Base-by-base conservation (phyloP, 2,888 invertebrate species). In the Tanytarsus gracilentus region DNA sequence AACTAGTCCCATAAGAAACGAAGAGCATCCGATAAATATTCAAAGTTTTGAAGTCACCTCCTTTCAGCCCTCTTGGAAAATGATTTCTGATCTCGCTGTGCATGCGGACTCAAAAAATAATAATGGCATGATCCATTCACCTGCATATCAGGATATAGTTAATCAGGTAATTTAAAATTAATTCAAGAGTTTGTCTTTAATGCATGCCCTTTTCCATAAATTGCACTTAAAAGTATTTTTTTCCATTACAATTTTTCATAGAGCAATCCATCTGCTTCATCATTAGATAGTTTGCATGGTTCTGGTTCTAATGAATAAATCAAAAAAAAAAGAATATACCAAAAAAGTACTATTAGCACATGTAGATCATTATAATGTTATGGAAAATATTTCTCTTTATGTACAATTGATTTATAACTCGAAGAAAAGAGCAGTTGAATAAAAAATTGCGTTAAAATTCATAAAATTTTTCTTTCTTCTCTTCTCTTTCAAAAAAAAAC, bases 21-120 rank as follows among this genome's bases (percentile, higher is more conserved):
- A 91, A 75, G 92, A 91, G 75, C 87, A 89, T 62, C 89, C 89
- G 1, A 78, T 88, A 62, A 87, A 91, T 62, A 83, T 90, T 71
- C 88, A 90, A 69, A 86, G 90, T 39, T 79, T 96, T 62, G 96
- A 97, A 76, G 82, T 82, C 68, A 81, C 81, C 63, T 92, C 94
- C 65, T 98, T 95, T 79, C 95, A 96, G 76, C 95, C 94, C 60
- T 94, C 92, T 40, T 97, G 96, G 97, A 95, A 96, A 77, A 93
- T 95, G 64, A 83, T 97, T 60, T 88, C 89, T 60, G 96, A 96
- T 76, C 96, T 95, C 77, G 95, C 95, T 64, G 83, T 95, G 67
- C 94, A 95, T 73, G 89, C 93, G 5, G 95, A 96, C 75, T 79
- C 95, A 63, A 96, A 96, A 68, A 73, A 71, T 66, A n/a, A n/a